Evolutionary conservation across 2,888 invertebrate species (phyloP), one percentile per base, ranked within the genome.

Genomic region (Leucozona laternaria): DNA sequence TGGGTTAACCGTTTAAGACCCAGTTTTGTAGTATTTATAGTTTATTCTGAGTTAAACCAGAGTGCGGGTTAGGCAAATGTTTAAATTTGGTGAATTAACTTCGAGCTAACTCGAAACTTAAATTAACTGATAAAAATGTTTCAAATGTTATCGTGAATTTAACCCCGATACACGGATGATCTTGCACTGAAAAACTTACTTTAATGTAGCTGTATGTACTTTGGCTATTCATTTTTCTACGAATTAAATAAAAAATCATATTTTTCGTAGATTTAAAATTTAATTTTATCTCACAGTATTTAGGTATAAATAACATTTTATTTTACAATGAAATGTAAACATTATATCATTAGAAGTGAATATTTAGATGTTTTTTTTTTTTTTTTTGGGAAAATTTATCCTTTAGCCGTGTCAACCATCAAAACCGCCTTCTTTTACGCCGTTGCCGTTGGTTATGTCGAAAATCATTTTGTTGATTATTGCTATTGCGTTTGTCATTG

Each of bases 311-410:
- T 22, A 37, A 60, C 60, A 62, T 40, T 62, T 40, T 40, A 40
- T 62, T 40, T 62, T 31, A 62, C 40, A 62, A 62, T 62, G 60
- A 62, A 62, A 25, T 62, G 60, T 25, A 40, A 40, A 43, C 60
- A 62, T 62, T 62, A 60, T 31, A 5, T 0, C 8, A 7, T 37
- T 22, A 15, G 8, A 28, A 15, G 4, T 7, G 7, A 53, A 25
- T 20, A 31, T 31, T 1, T 31, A 31, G 6, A 4, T 25, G 4
- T 5, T 1, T 20, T 10, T 17, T 2, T 20, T 13, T 20, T 43
- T 37, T 2, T 0, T 50, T 6, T n/a, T 53, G 25, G 25, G 2
- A 53, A 53, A 53, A 28, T n/a, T 53, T 28, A 28, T 60, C 60
- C 37, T 3, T 45, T 43, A n/a, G 17, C 17, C 17, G 4, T 17